Evolutionary conservation across 2,113 vertebrate genomes (phyloP), one percentile per base, ranked within the genome.

Genomic region (Istiophorus platypterus): DNA sequence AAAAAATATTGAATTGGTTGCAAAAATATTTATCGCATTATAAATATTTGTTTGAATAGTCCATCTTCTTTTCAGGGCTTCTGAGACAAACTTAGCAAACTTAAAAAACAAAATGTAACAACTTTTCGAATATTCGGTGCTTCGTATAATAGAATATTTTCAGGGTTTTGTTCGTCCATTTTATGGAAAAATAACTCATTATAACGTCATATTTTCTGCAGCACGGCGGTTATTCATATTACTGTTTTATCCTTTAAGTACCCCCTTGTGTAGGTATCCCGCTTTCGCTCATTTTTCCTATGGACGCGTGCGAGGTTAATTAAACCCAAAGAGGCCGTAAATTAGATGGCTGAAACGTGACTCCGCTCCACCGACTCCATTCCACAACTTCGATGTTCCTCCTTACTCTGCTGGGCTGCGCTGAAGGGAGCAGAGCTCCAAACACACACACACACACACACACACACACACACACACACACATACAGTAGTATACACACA

Each of bases 291-390:
- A 31, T 82, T 68, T 42, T 72, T 11, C 37, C 9, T 10, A 31
- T 13, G 65, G 18, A 17, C 65, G 3, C 34, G 10, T 39, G 7
- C 37, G 7, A 2, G 12, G 22, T 58, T 26, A 10, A 49, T 59
- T 39, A n/a, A 29, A 81, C 18, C 64, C 15, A 31, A 34, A 20
- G 6, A 20, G 70, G 27, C 37, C 41, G 69, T 78, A 15, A 83
- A 18, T 51, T n/a, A n/a, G 45, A 76, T 58, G 58, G 4, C 58
- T 45, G 63, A 51, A 27, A 64, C 39, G 17, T 47, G 74, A 93
- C 78, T 93, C 92, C 92, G 76, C 37, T 93, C 89, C 90, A 84
- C 73, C n/a, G 1, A 90, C 15, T 93, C 91, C 90, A 87, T 18
- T 91, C 87, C 92, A 45, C 18, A 52, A 29, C 75, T 93, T 92